Base-by-base conservation (phyloP, 2,797 vertebrate species). In the Oryzias dopingdopingensis region DNA sequence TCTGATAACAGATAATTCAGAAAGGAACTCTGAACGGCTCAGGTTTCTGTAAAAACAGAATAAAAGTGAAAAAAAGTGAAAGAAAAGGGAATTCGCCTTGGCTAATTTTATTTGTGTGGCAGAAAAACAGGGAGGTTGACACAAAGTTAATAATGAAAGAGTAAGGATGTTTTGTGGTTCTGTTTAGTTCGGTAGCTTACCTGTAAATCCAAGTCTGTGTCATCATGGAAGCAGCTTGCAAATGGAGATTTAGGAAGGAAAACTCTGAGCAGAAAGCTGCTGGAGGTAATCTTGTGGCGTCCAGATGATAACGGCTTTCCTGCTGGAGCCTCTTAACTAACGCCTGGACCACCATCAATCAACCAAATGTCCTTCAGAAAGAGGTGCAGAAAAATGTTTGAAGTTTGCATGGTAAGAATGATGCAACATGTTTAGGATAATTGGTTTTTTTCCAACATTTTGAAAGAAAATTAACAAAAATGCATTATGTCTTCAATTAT, bases 261-360 rank as follows among this genome's bases (percentile, higher is more conserved):
- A 76, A 72, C 80, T 47, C 81, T 72, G 71, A 82, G 80, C 65
- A 70, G 79, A 76, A 87, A 84, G 76, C 77, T 77, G 70, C 80
- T 76, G 64, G 70, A 85, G 75, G 82, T 88, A 88, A 89, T 88
- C 86, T 83, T 54, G 67, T 62, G 77, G 77, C 80, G 81, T 71
- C 68, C 59, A 79, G 82, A 77, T 83, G 86, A 88, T 83, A 86
- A 83, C 75, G 61, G 81, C 84, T 81, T 77, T 81, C 77, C 82
- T 85, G 83, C 80, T 85, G 80, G 69, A 87, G 81, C 81, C 74
- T 71, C 81, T 86, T 82, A 77, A 63, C 80, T 72, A 69, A 75
- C 2, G 56, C 56, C 74, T 84, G 79, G 82, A 82, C 74, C 73
- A 52, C 77, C 76, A 82, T 86, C 86, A 86, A 84, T 86, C 86